Evolutionary conservation across 2,888 invertebrate genomes (phyloP), one percentile per base, ranked within the genome.

Genomic region (Frankliniella intonsa): DNA sequence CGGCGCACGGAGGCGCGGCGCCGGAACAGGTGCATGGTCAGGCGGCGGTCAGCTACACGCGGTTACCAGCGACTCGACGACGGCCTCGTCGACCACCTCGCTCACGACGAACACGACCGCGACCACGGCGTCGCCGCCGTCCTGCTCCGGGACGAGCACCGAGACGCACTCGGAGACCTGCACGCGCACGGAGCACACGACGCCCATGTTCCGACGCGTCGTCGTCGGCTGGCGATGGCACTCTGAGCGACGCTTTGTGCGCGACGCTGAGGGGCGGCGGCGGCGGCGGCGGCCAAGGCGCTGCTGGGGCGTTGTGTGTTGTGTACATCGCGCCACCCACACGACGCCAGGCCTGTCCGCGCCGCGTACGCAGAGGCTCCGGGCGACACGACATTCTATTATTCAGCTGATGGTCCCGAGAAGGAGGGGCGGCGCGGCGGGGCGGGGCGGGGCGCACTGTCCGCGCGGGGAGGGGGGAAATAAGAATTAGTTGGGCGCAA

Each of bases 361-460:
- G 14, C 14, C 62, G n/a, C n/a, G 62, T 62, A 7, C 11, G 62
- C 62, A n/a, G 62, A 17, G 69, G 69, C 69, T 76, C 69, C 69
- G 69, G 69, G 69, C 69, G 69, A 76, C 69, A 25, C 69, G 69
- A 22, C 69, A 76, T 76, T 22, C 69, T 76, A 76, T 76, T 76
- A 76, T 76, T 76, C 69, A 76, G 69, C 69, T 76, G 69, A 25
- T 25, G 69, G 69, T 55, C 55, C 25, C 25, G 69, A 76, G 22
- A 22, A 25, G 62, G 62, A 17, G 62, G 19, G 62, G 62, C 17
- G 62, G 11, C 62, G 17, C 19, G 38, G 38, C 19, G 62, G 62
- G 62, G 17, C 11, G 62, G 62, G 14, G 62, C 19, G 19, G 62
- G 17, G 62, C 7, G 62, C 55, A 17, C 55, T 2, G 55, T 14